These are phyloP conservation scores for Myxocyprinus asiaticus DNA, from an alignment of 2,113 vertebrate genomes.

Conservation along the genomic window DNA sequence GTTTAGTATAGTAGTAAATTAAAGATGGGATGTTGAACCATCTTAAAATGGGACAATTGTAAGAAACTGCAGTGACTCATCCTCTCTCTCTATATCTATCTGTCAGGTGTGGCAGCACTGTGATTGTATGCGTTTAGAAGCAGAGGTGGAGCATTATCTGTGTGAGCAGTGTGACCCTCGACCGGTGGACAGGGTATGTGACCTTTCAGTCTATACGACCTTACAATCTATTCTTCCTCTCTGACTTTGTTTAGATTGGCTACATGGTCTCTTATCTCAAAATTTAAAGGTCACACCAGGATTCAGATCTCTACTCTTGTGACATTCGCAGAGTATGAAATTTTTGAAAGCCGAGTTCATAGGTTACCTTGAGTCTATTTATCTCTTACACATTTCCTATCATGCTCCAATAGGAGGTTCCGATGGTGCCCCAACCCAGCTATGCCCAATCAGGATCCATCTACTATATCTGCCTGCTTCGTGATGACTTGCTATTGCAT, in stretches of 20 bases:
- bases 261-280: neutral
- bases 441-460: conserved; percentile 93
- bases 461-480: conserved; percentile 94
- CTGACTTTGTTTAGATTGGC: neutral
- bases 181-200: conserved; percentile 85
- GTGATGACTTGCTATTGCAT: conserved; percentile 93
- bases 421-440: conserved; percentile 95
- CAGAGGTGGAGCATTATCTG: conserved; percentile 93
- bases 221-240: neutral
- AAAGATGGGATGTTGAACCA: too few species aligned
- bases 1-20: too few species aligned
- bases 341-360: neutral
- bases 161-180: conserved; percentile 95
- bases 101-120: conserved; percentile 97
- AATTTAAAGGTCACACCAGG: neutral
- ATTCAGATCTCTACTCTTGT: neutral
- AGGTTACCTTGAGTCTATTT: neutral
- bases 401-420: conserved; percentile 83
- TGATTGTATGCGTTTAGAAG: conserved; percentile 94
- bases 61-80: neutral
- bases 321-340: neutral
- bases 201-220: conserved; percentile 7
- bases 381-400: conserved; percentile 8
- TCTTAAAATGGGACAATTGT: too few species aligned
- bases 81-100: neutral